These are phyloP conservation scores for Zenarchopterus dispar DNA, from an alignment of 2,797 vertebrate species.

Conservation along the genomic window DNA sequence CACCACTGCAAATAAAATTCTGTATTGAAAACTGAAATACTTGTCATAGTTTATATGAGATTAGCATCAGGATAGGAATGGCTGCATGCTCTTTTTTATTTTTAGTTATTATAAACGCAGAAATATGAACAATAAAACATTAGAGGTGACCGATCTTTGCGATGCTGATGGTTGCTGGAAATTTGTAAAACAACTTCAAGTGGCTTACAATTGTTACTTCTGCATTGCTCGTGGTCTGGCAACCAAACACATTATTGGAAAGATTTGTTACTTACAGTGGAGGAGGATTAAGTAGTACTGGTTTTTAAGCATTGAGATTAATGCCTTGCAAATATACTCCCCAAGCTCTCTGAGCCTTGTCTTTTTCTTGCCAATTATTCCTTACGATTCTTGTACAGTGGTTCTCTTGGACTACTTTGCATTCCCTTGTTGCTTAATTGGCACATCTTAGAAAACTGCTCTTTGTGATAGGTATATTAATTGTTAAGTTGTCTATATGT, in stretches of 20 bases:
- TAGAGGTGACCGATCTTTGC: slow-evolving; percentile 3
- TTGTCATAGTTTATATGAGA: no score
- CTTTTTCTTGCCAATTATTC: slow-evolving; percentile 30
- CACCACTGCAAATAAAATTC: no score
- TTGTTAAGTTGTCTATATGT: slow-evolving; percentile 29
- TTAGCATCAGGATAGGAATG: no score
- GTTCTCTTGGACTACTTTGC: slow-evolving; percentile 33
- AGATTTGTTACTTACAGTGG: slow-evolving; percentile 42
- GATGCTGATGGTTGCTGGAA: background rate
- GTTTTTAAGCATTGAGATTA: slow-evolving; percentile 57
- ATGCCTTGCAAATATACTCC: slow-evolving; percentile 36
- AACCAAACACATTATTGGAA: slow-evolving; percentile 33
- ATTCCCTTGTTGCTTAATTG: slow-evolving; percentile 43
- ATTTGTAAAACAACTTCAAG: slow-evolving; percentile 24
- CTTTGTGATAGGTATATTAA: slow-evolving; percentile 31
- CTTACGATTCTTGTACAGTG: slow-evolving; percentile 11
- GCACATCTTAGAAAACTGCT: slow-evolving; percentile 44
- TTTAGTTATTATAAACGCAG: background rate
- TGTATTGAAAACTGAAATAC: no score
- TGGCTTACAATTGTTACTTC: slow-evolving; percentile 35
- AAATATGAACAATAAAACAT: background rate
- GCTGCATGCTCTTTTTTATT: no score
- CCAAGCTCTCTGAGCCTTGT: slow-evolving; percentile 19
- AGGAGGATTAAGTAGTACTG: slow-evolving; percentile 48
- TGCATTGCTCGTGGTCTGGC: slow-evolving; percentile 36